Evolutionary conservation across 2,113 vertebrate species (phyloP).

Genomic region (Phalacrocorax carbo): DNA sequence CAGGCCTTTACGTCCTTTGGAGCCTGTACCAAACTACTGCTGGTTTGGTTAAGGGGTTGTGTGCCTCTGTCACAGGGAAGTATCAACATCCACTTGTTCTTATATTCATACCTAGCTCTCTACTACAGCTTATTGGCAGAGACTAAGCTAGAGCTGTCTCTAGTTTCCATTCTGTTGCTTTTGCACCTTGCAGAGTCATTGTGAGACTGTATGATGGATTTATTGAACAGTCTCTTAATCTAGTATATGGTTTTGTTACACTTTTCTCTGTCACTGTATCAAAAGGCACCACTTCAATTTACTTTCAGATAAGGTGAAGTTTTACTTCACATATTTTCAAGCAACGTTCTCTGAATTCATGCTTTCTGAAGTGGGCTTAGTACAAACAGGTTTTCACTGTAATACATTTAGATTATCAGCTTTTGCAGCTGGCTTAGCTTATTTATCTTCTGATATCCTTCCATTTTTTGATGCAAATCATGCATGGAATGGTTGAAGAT

Average conservation of each 20-base stretch:
- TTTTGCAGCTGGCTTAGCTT: not conserved
- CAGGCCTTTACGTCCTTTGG: not conserved
- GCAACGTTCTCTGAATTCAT: not conserved
- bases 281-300: not conserved
- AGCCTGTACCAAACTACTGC: not conserved
- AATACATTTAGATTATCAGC: not conserved
- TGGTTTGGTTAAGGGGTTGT: not conserved
- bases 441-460: not conserved
- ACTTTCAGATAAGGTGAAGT: not conserved
- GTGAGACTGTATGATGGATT: not conserved
- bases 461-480: not conserved
- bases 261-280: not conserved
- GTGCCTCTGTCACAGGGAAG: not conserved
- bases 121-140: not conserved
- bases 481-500: not conserved
- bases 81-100: not conserved
- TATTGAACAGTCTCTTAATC: not conserved
- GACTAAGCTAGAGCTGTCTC: not conserved
- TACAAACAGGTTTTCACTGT: not conserved
- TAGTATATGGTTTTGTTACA: rapidly evolving
- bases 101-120: not conserved
- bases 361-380: not conserved
- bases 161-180: not conserved
- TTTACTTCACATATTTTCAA: not conserved
- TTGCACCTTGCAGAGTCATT: not conserved